Base-by-base conservation (phyloP, 2,113 vertebrate species). In the Alaudala cheleensis region DNA sequence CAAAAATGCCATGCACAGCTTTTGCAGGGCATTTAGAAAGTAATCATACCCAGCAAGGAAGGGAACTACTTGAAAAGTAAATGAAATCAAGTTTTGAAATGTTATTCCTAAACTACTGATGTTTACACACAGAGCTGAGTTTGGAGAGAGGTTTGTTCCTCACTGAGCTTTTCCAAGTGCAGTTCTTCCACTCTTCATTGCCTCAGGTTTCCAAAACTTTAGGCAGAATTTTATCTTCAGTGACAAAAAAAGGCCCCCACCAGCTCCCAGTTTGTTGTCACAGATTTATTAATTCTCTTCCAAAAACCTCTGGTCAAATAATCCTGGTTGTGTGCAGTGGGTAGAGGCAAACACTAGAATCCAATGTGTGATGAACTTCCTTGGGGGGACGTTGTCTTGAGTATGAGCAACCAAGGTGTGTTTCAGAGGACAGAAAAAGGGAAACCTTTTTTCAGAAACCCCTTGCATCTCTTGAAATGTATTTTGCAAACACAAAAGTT, bases 301-400 rank as follows among this genome's bases (percentile, higher is more conserved):
- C 56, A 79, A 70, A 62, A 29, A 0, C 1, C 4, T 25, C 40
- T 3, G 6, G 10, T 28, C 14, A 20, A 26, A 49, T 19, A 31
- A 69, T 64, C 28, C 65, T 86, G 22, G 28, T 57, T 19, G 37
- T 31, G 34, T 78, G 29, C n/a, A 31, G 5, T 11, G n/a, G 9
- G 65, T 37, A 56, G 50, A 56, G 29, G 37, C 10, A 39, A 53
- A 79, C 42, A 11, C 10, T 2, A 18, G 40, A 65, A 11, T 37
- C 0, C 0, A 39, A 37, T 15, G 14, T 29, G 2, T 24, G 14
- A 73, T 33, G 44, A 49, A 71, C 4, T n/a, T 56, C 26, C 2
- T 0, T 6, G 29, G 45, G 16, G 66, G 21, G 13, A 23, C 6
- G 0, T 34, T 53, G 19, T 53, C 31, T 42, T 28, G n/a, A n/a